Conservation (phyloP, 2,113 vertebrate species). For the Epinephelus moara region DNA sequence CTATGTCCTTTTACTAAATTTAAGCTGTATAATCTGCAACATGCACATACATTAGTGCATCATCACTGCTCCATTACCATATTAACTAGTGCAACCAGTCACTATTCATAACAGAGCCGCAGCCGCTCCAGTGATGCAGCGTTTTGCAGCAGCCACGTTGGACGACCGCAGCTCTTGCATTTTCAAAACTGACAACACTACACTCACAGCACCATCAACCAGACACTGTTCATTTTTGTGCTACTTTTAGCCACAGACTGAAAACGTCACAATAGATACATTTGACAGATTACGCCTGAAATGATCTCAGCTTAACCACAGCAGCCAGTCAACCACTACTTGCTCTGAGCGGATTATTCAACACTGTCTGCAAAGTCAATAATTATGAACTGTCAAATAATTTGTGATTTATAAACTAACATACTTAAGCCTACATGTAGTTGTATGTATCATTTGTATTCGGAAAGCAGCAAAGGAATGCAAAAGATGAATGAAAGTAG, state of each 20-base stretch:
- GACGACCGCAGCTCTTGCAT: background rate
- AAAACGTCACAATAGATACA: slow-evolving; percentile 2
- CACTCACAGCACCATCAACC: background rate
- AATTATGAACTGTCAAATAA: background rate
- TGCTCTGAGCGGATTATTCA: slow-evolving; percentile 30
- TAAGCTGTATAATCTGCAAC: background rate
- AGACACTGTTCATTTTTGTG: background rate
- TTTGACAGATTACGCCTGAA: slow-evolving; percentile 38
- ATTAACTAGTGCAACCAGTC: background rate
- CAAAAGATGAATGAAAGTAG: background rate
- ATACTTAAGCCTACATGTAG: background rate
- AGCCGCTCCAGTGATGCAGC: slow-evolving; percentile 2
- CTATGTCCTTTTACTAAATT: background rate
- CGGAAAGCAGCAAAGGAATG: background rate
- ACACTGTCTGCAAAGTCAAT: slow-evolving; percentile 20
- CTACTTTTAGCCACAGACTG: background rate
- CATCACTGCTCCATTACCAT: background rate
- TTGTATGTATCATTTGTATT: background rate
- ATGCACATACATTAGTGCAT: background rate
- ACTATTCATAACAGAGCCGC: background rate
- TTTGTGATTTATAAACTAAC: slow-evolving; percentile 5
- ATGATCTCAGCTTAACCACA: slow-evolving; percentile 29
- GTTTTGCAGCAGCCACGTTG: background rate
- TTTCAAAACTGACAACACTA: background rate
- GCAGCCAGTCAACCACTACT: slow-evolving; percentile 38